Evolutionary conservation across 92 coral and sea anemone genomes (phyloP).

Genomic region (Zoanthus solanderi): DNA sequence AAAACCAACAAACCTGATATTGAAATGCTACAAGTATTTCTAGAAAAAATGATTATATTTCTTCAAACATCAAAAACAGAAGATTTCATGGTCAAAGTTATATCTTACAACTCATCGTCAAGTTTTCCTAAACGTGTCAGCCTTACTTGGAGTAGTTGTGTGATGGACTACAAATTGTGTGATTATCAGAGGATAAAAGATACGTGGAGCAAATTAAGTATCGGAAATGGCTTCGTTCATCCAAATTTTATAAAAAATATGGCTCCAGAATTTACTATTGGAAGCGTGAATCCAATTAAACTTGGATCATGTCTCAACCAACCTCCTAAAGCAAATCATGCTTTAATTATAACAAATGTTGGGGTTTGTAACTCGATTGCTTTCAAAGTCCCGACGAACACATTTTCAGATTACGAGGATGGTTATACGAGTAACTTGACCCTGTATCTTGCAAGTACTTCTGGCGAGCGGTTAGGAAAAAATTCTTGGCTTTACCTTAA

Average conservation of each 20-base stretch:
- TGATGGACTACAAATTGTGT: constrained; percentile 46
- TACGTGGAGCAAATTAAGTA: constrained; percentile 43
- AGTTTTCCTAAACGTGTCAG: constrained; percentile 1
- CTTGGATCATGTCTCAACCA: constrained; percentile 53
- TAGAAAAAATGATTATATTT: constrained; percentile 38
- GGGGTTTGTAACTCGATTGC: constrained; percentile 31
- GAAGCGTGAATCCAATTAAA: constrained; percentile 49
- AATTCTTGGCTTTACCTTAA: constrained; percentile 46
- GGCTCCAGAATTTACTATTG: constrained; percentile 56
- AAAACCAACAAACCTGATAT: constrained; percentile 7
- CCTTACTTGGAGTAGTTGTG: constrained; percentile 57
- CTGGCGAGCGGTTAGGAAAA: constrained; percentile 13
- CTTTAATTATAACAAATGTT: neutral
- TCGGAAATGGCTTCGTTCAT: constrained; percentile 24
- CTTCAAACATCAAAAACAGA: constrained; percentile 24
- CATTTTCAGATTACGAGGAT: constrained; percentile 54
- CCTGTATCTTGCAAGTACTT: constrained; percentile 15
- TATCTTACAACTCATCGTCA: constrained; percentile 21
- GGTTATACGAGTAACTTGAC: constrained; percentile 45
- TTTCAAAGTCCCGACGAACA: constrained; percentile 35
- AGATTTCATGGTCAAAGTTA: constrained; percentile 16
- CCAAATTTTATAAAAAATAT: constrained; percentile 45
- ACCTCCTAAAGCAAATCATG: constrained; percentile 44
- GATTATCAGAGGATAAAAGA: constrained; percentile 42
- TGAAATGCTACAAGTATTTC: constrained; percentile 32